Base-by-base conservation (phyloP, 2,888 invertebrate genomes). In the Caenorhabditis imperialis region DNA sequence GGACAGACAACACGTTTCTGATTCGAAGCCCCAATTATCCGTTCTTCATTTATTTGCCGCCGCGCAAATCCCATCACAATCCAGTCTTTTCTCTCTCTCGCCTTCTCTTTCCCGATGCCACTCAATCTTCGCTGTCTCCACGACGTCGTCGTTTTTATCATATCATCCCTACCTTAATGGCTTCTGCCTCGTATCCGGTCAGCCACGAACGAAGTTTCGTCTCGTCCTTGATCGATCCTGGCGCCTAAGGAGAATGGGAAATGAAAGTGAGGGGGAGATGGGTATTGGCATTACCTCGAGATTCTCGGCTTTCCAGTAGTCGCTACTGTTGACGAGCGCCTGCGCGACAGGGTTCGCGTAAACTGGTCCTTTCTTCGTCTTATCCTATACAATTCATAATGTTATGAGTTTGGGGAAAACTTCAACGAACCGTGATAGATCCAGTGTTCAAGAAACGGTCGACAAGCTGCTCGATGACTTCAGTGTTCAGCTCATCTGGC, bases 361-460 rank as follows among this genome's bases (percentile, higher is more conserved):
- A 35, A 48, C 44, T 33, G 81, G 76, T 47, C 55, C 72, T 14
- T 62, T 71, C 20, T 73, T 70, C 18, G 60, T 71, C 61, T 77
- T 67, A 22, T 73, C 55, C 73, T 72, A 47, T 14, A 22, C n/a
- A 30, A 33, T 25, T 16, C 4, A 38, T 30, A 18, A 1, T n/a
- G n/a, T n/a, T n/a, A n/a, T n/a, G 30, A 16, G 7, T 8, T 37
- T 27, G 10, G 30, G 18, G 30, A 2, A 6, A 10, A 37, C 16
- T 2, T 14, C 22, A 6, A 33, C 30, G 37, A 37, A 76, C 75
- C 53, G 44, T 62, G 38, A 74, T 69, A 2, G 81, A 81, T 55
- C 85, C 85, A 47, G 81, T 84, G 67, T 87, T 86, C 57, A 87
- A 73, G 76, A 87, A 87, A 27, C 80, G 75, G 54, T 86, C 82